A percentile compares a stretch with the other conserved stretches of the same genome.
Evolutionary conservation across 2,113 vertebrate species (phyloP).

Genomic region (Shinisaurus crocodilurus): DNA sequence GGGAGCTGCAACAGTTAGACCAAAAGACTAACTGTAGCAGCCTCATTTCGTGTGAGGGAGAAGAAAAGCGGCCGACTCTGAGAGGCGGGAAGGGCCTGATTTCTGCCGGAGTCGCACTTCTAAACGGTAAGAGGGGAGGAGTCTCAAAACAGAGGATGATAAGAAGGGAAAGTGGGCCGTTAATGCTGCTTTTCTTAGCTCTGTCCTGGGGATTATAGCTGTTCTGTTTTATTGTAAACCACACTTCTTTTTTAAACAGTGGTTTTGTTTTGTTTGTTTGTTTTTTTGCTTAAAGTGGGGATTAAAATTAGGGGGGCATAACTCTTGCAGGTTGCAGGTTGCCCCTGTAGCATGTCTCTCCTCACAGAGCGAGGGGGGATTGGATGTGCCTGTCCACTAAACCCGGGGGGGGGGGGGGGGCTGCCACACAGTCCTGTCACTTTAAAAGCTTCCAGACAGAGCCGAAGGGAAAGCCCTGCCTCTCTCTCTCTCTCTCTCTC

Average conservation of each 20-base stretch:
- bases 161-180: background rate
- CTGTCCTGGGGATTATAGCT: background rate
- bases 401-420: background rate
- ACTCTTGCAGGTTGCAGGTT: no score
- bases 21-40: background rate
- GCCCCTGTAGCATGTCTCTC: background rate
- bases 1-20: background rate
- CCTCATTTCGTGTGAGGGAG: background rate
- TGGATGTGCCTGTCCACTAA: background rate
- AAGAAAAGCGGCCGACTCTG: background rate
- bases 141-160: background rate
- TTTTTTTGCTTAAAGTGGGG: no score
- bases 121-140: background rate
- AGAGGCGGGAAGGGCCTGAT: background rate
- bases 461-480: constrained; percentile 42
- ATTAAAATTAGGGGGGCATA: no score
- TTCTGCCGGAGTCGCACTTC: background rate
- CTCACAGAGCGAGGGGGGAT: no score
- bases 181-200: background rate
- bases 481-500: no score
- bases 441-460: constrained; percentile 73
- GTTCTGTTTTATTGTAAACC: background rate
- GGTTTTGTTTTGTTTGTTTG: background rate
- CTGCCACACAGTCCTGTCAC: constrained; percentile 48
- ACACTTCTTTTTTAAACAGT: no score